A percentile compares a stretch with the other conserved stretches of the same genome.
Evolutionary conservation across 2,888 invertebrate species (phyloP).

Genomic region (Hyppa rectilinea): DNA sequence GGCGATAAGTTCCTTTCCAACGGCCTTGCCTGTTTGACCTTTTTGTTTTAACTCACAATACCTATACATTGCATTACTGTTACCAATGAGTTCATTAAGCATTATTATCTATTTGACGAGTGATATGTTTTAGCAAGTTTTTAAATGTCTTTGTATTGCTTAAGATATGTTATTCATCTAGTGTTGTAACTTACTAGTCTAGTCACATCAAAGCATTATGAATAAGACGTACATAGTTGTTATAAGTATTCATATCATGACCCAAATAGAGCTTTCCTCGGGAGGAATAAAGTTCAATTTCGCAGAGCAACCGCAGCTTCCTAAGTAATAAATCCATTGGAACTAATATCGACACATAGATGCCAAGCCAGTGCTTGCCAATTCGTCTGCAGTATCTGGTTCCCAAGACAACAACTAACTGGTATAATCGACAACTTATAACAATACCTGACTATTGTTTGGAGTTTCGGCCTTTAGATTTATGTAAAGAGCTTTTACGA

Average conservation of each 20-base stretch:
- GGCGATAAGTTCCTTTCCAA: constrained; percentile 83
- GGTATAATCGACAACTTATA: constrained; percentile 59
- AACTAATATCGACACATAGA: constrained; percentile 69
- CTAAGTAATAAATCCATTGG: constrained; percentile 67
- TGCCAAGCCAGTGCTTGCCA: constrained; percentile 65
- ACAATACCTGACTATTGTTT: constrained; percentile 53
- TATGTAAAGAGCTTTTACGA: constrained; percentile 31
- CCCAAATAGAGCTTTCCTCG: constrained; percentile 57
- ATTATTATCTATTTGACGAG: constrained; percentile 50
- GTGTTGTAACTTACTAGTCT: constrained; percentile 52
- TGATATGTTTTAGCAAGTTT: constrained; percentile 33
- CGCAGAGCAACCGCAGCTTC: constrained; percentile 40
- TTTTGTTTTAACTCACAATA: constrained; percentile 77
- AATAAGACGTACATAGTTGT: constrained; percentile 52
- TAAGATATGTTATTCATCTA: constrained; percentile 39
- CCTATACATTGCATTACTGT: constrained; percentile 54
- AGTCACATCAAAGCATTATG: constrained; percentile 62
- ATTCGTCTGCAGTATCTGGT: constrained; percentile 66
- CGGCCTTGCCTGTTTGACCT: constrained; percentile 88
- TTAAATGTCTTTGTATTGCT: constrained; percentile 31
- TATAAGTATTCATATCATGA: constrained; percentile 47
- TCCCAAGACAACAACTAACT: constrained; percentile 64
- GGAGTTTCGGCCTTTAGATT: constrained; percentile 29
- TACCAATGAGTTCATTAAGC: constrained; percentile 59
- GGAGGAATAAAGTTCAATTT: constrained; percentile 58